phyloP scores from a whole-genome alignment of 1,140 invertebrate species.

The Rhizoglyphus robini region DNA sequence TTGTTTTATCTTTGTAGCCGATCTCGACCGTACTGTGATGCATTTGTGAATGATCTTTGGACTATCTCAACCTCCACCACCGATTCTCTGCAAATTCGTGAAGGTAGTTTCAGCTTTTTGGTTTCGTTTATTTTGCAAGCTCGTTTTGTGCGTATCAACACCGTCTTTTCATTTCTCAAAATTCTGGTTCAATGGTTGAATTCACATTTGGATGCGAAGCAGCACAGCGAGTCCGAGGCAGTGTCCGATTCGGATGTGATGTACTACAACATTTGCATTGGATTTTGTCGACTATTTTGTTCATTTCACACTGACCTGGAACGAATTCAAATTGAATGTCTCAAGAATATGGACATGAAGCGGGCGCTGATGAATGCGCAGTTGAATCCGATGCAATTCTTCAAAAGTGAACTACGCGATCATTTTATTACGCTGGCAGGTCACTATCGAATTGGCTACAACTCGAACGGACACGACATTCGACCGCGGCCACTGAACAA shows the following conservation, averaged over 20 bases:
- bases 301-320: neutral
- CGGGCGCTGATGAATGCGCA: neutral
- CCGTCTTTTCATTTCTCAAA: slow-evolving; percentile 11
- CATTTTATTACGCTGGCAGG: neutral
- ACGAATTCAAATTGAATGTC: neutral
- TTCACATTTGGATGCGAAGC: neutral
- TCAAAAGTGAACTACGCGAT: neutral
- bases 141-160: neutral
- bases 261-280: neutral
- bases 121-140: neutral
- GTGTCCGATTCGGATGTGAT: neutral
- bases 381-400: neutral
- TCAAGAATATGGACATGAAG: slow-evolving; percentile 9
- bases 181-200: slow-evolving; percentile 1
- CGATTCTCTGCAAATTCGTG: neutral
- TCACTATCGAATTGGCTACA: slow-evolving; percentile 12
- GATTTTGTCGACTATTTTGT: neutral
- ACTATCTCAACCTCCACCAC: neutral
- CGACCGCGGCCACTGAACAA: neutral
- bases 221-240: neutral
- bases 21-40: neutral
- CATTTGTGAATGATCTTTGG: slow-evolving; percentile 3
- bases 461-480: neutral
- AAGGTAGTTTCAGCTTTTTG: neutral
- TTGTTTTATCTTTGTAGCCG: neutral